Base-by-base conservation (phyloP, 2,113 vertebrate genomes). In the Limnothrissa miodon region DNA sequence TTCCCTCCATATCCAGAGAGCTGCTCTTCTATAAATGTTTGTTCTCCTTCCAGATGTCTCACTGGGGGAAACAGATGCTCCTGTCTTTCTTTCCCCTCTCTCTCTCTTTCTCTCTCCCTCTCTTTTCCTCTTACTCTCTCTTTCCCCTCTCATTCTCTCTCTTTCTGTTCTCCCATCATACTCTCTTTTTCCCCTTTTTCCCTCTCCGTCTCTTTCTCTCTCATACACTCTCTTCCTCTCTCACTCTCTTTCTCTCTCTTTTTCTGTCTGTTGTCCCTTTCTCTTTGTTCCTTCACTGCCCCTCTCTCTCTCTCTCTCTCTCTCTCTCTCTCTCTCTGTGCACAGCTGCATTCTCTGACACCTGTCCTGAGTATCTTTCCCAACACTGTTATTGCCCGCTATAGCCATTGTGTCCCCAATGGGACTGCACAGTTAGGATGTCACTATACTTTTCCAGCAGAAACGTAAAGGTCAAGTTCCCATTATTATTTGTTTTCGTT, bases 61-160 rank as follows among this genome's bases (percentile, higher is more conserved):
- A 83, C 89, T 89, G 89, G 90, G 91, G 93, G 93, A 93, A 93
- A 92, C 90, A 92, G 90, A 93, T 93, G 91, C 90, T 81, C 80
- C 15, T 15, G 83, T 87, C 88, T 86, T 87, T 78, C 84, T 15
- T 7, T 80, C 51, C 0, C 81, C 62, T 21, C 48, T 79, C 84
- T 80, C 88, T 84, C 66, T 80, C 70, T 45, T 79, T 46, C 45
- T 82, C 79, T 48, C 46, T 81, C 74, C 62, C 85, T 84, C 46
- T 74, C 79, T 87, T 85, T 39, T 39, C 85, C 39, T 25, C 53
- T 45, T 86, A 66, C 62, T 9, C 87, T 59, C 85, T 87, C 87
- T 89, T 86, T 85, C 84, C 51, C 80, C 81, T 66, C 10, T 78
- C 45, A 83, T n/a, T 81, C 45, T 87, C 80, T 85, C 39, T 36